Base-by-base conservation (phyloP, 2,113 vertebrate species). In the Tautogolabrus adspersus region DNA sequence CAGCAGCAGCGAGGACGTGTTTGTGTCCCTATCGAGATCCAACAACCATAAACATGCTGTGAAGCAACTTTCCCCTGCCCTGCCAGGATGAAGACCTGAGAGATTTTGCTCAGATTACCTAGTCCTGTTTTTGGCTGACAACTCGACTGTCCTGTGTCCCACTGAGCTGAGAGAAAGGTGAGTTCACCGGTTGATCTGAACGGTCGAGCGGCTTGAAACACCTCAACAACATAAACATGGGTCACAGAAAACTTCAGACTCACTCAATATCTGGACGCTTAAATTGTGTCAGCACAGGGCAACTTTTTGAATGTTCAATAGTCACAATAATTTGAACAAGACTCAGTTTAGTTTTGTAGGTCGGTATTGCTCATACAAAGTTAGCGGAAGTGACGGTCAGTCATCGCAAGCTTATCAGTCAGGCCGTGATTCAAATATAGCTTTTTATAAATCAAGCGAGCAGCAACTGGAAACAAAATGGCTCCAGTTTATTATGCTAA, bases 71-170 rank as follows among this genome's bases (percentile, higher is more conserved):
- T 34, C 6, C 8, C 38, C 44, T 69, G 62, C n/a, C 51, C 66
- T 74, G 88, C 79, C 86, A 54, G 82, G 81, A 93, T 93, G 93
- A 82, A 86, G 79, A 79, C 76, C 69, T 90, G 82, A 89, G 74
- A 59, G 46, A n/a, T 67, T 77, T 65, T 30, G 56, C 49, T 19
- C 40, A 57, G 44, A 86, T 80, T 84, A 58, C 66, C 15, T 82
- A 77, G 73, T 82, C 72, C 65, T 69, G 38, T 79, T 66, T 74
- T 81, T 34, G 22, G 23, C 56, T 23, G 66, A 56, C 47, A 59
- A 2, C 56, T 58, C 37, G n/a, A n/a, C 30, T 34, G 30, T 26
- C 26, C 72, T 3, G 72, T 62, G 87, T 85, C 82, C 77, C 81
- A 3, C 85, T n/a, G 75, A 77, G 72, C 61, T 11, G 40, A 77